Percentiles rank a stretch among this genome's conserved stretches.
Conservation (phyloP, 2,113 vertebrate species). For the Kryptolebias marmoratus region DNA sequence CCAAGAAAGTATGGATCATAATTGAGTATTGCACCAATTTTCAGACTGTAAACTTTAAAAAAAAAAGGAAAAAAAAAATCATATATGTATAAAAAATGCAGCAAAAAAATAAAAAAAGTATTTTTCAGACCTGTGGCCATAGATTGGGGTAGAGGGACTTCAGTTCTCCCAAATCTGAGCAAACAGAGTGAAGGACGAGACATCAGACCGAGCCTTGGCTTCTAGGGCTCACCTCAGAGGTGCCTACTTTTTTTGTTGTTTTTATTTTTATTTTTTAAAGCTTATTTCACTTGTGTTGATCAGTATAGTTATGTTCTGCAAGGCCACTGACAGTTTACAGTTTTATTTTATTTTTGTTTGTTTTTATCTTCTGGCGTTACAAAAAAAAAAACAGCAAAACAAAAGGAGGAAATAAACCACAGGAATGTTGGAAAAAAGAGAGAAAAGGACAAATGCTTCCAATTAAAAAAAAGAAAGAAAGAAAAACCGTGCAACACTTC, state of each 20-base stretch:
- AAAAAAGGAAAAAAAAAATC: slow-evolving; percentile 71
- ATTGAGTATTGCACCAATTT: slow-evolving; percentile 94
- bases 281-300: slow-evolving; percentile 67
- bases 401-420: slow-evolving; percentile 61
- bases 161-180: slow-evolving; percentile 70
- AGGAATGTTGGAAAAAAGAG: slow-evolving; percentile 63
- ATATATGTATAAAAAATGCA: slow-evolving; percentile 71
- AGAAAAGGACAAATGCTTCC: slow-evolving; percentile 88
- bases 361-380: slow-evolving; percentile 8
- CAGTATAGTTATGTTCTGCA: slow-evolving; percentile 57
- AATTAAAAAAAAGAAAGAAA: slow-evolving; percentile 67
- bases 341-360: slow-evolving; percentile 70
- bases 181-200: slow-evolving; percentile 75
- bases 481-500: slow-evolving; percentile 76
- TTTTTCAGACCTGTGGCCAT: slow-evolving; percentile 93
- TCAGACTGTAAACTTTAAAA: slow-evolving; percentile 79
- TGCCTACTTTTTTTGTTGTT: slow-evolving; percentile 81
- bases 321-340: slow-evolving; percentile 84
- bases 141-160: slow-evolving; percentile 79
- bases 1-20: slow-evolving; percentile 85
- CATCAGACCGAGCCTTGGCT: slow-evolving; percentile 85
- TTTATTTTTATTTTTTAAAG: slow-evolving; percentile 54
- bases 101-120: slow-evolving; percentile 76
- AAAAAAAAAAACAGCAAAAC: slow-evolving; percentile 55
- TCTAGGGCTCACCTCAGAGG: slow-evolving; percentile 90